A percentile compares a stretch with the other conserved stretches of the same genome.
phyloP scores from a whole-genome alignment of 2,113 vertebrate species.

The Halcyon senegalensis region DNA sequence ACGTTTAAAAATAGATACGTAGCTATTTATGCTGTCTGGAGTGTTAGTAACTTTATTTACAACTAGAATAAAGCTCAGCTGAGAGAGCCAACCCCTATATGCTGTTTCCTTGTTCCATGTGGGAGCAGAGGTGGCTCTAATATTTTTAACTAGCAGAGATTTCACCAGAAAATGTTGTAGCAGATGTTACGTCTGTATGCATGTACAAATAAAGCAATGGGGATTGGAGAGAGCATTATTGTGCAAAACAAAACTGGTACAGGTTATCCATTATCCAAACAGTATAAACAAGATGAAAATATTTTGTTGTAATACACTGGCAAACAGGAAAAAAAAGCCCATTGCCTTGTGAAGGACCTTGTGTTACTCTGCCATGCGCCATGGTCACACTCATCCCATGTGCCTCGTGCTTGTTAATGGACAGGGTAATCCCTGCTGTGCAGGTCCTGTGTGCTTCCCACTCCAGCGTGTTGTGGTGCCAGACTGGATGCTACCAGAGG shows the following conservation, averaged over 20 bases:
- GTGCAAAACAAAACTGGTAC: not conserved
- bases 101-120: not conserved
- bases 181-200: not conserved
- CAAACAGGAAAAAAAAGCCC: not conserved
- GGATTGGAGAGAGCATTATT: not conserved
- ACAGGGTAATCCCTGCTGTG: not conserved
- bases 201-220: not conserved
- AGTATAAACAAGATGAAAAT: not conserved
- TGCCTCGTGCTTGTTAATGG: not conserved
- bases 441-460: not conserved
- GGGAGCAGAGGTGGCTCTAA: not conserved
- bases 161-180: not conserved
- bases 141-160: not conserved
- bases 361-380: not conserved
- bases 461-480: not conserved
- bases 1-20: conserved; percentile 4
- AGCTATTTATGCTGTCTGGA: conserved; percentile 12
- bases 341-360: not conserved
- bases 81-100: not conserved
- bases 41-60: conserved; percentile 45
- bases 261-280: not conserved
- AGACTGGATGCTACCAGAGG: not conserved
- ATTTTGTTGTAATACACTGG: not conserved
- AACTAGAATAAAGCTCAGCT: conserved; percentile 10
- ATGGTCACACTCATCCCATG: fast-evolving